These are phyloP conservation scores for Anthrax anthrax DNA, from an alignment of 2,888 invertebrate species.

Conservation along the genomic window DNA sequence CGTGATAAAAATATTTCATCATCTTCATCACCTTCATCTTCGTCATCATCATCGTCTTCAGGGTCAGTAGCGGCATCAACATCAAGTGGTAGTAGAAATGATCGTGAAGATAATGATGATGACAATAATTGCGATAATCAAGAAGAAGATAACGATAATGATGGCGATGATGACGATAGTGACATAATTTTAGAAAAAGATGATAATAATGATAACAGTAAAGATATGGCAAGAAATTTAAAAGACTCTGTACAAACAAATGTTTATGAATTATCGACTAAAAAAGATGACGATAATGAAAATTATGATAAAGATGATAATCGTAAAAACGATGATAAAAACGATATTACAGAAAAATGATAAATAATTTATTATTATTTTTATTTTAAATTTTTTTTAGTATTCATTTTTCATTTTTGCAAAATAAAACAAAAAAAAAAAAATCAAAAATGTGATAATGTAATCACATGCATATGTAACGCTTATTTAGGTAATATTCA, in stretches of 20 bases:
- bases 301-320: background rate
- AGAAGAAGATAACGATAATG: background rate
- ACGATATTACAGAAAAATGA: background rate
- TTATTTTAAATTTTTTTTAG: background rate
- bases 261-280: background rate
- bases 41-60: background rate
- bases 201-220: slow-evolving; percentile 1
- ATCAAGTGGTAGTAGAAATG: too few species aligned
- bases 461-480: too few species aligned
- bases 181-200: slow-evolving; percentile 2
- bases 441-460: too few species aligned
- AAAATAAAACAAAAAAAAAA: too few species aligned
- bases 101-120: background rate
- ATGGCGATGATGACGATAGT: background rate
- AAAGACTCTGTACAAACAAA: background rate
- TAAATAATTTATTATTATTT: background rate
- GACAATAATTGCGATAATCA: slow-evolving; percentile 1
- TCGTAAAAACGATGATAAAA: background rate
- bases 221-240: background rate
- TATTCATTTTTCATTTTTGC: background rate
- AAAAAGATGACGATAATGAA: background rate
- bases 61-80: background rate
- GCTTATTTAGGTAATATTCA: too few species aligned
- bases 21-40: background rate
- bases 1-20: background rate